Conservation (phyloP, 2,797 vertebrate species). For the Sphaeramia orbicularis region DNA sequence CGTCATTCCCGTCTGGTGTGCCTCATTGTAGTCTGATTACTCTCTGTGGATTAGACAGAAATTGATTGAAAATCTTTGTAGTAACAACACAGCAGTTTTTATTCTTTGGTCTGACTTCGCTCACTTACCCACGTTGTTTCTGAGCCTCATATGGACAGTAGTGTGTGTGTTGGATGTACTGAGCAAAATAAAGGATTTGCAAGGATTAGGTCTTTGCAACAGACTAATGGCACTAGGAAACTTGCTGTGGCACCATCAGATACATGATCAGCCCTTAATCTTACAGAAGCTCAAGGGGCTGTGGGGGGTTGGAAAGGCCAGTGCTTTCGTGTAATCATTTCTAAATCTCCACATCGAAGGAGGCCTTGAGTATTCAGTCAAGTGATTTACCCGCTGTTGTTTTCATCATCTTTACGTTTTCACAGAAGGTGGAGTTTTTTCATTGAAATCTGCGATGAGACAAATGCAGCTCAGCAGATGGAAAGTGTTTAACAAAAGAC, state of each 20-base stretch:
- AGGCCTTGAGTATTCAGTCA: slow-evolving; percentile 28
- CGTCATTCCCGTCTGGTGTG: slow-evolving; percentile 69
- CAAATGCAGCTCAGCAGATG: slow-evolving; percentile 15
- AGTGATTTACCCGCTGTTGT: slow-evolving; percentile 36
- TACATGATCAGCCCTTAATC: slow-evolving; percentile 80
- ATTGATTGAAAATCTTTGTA: slow-evolving; percentile 69
- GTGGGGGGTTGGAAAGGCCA: slow-evolving; percentile 51
- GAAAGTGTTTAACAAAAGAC: slow-evolving; percentile 16
- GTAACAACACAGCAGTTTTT: slow-evolving; percentile 57
- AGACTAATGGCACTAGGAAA: slow-evolving; percentile 70
- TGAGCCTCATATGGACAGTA: slow-evolving; percentile 35
- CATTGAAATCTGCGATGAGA: slow-evolving; percentile 7
- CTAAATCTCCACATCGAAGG: slow-evolving; percentile 57
- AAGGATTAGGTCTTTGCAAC: slow-evolving; percentile 75
- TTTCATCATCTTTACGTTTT: slow-evolving; percentile 40
- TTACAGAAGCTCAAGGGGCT: slow-evolving; percentile 56
- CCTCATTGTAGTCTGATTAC: slow-evolving; percentile 76
- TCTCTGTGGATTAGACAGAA: slow-evolving; percentile 70
- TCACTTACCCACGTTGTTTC: slow-evolving; percentile 53
- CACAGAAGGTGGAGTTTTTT: slow-evolving; percentile 20
- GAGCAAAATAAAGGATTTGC: slow-evolving; percentile 82
- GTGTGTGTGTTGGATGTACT: slow-evolving; percentile 62
- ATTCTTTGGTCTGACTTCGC: slow-evolving; percentile 49
- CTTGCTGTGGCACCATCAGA: slow-evolving; percentile 71
- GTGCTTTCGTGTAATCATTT: slow-evolving; percentile 75